phyloP scores from a whole-genome alignment of 2,113 vertebrate species.

The Emydura subglobosa region DNA sequence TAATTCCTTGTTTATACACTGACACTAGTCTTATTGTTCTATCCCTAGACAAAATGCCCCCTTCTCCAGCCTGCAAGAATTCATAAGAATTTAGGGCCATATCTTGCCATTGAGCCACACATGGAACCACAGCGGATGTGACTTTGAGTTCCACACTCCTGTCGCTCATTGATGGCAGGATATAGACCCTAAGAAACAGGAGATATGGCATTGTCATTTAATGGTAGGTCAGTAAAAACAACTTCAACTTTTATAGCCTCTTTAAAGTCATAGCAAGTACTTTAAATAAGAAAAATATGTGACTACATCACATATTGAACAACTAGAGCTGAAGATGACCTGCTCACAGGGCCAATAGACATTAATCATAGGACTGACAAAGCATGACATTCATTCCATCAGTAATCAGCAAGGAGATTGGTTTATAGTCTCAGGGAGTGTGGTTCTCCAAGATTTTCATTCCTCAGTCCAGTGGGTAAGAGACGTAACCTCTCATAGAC shows the following conservation, averaged over 20 bases:
- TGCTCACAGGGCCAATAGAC: not conserved
- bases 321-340: not conserved
- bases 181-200: not conserved
- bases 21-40: not conserved
- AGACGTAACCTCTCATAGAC: not conserved
- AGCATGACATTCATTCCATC: not conserved
- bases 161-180: not conserved
- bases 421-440: not conserved
- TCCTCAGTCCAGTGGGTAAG: not conserved
- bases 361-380: not conserved
- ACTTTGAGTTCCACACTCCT: not conserved
- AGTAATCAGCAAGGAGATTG: not conserved
- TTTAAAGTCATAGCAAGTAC: not conserved
- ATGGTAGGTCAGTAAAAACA: not conserved
- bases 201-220: not conserved
- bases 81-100: not conserved
- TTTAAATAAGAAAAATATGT: not conserved
- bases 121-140: not conserved
- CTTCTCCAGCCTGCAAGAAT: not conserved
- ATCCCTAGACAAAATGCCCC: not conserved
- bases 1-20: not conserved
- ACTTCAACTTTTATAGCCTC: not conserved
- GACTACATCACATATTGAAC: accelerated
- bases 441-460: not conserved
- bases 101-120: not conserved